These are phyloP conservation scores for Hoplodrina ambigua DNA, from an alignment of 2,888 invertebrate genomes.

Conservation along the genomic window DNA sequence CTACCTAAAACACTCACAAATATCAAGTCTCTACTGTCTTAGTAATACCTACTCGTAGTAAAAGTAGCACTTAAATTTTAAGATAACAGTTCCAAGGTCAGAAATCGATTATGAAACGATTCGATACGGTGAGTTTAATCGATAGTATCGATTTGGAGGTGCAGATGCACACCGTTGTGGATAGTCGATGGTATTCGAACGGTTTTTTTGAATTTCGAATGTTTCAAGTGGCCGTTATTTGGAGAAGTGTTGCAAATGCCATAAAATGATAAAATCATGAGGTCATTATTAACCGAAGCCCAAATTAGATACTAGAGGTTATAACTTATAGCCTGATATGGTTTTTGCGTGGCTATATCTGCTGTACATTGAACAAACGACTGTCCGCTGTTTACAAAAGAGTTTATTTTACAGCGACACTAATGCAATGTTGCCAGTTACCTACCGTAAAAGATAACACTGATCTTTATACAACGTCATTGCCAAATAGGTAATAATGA, in stretches of 20 bases:
- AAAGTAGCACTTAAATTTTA: conserved; percentile 44
- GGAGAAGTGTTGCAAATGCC: too few species aligned
- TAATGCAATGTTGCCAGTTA: not conserved
- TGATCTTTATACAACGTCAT: conserved; percentile 20
- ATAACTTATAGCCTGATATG: too few species aligned
- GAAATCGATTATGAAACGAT: conserved; percentile 57
- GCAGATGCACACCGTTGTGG: conserved; percentile 15
- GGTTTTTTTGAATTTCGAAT: conserved; percentile 14
- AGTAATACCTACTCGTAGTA: conserved; percentile 34
- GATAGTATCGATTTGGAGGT: conserved; percentile 30
- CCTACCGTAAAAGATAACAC: conserved; percentile 26
- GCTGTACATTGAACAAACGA: not conserved
- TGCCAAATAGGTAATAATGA: not conserved
- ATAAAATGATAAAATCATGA: too few species aligned
- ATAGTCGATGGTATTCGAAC: conserved; percentile 2
- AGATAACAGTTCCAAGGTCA: conserved; percentile 60
- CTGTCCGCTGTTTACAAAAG: not conserved
- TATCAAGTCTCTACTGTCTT: conserved; percentile 8
- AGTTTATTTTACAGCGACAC: not conserved
- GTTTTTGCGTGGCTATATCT: not conserved
- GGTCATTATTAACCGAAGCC: too few species aligned
- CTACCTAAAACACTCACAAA: conserved; percentile 21
- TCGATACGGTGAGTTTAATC: conserved; percentile 49
- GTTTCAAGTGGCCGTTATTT: not conserved
- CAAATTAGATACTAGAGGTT: too few species aligned